Evolutionary conservation across 2,888 invertebrate species (phyloP).

Genomic region (Entomobrya multifasciata): DNA sequence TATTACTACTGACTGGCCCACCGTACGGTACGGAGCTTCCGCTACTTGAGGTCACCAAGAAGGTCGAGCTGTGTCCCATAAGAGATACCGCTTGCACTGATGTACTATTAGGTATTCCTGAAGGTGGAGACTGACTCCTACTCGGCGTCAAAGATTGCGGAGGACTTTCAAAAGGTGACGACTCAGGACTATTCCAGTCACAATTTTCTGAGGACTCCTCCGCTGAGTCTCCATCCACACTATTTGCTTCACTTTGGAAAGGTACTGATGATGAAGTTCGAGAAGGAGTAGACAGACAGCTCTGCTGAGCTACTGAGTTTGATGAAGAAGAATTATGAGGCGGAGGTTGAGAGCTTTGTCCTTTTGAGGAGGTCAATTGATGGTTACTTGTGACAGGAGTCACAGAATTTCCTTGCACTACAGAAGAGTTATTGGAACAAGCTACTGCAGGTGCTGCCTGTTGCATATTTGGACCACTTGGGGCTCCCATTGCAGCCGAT

Average conservation of each 20-base stretch:
- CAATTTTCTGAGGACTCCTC: conserved; percentile 76
- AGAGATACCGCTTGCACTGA: conserved; percentile 63
- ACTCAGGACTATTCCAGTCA: conserved; percentile 85
- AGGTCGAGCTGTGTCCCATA: conserved; percentile 61
- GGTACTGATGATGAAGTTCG: conserved; percentile 71
- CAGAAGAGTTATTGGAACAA: conserved; percentile 19
- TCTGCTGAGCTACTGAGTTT: conserved; percentile 72
- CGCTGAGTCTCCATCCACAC: conserved; percentile 76
- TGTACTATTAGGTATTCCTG: conserved; percentile 68
- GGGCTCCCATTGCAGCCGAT: conserved; percentile 46
- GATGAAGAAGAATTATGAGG: conserved; percentile 55
- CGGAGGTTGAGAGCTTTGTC: conserved; percentile 42
- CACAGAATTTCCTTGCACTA: conserved; percentile 17
- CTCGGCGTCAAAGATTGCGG: conserved; percentile 85
- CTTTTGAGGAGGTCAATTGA: conserved; percentile 40
- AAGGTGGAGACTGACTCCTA: conserved; percentile 86
- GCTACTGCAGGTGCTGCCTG: conserved; percentile 29
- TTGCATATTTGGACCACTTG: conserved; percentile 54
- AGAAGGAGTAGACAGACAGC: conserved; percentile 69
- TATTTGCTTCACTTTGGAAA: conserved; percentile 76
- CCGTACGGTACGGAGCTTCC: conserved; percentile 57
- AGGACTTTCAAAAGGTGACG: conserved; percentile 84
- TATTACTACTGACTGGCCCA: conserved; percentile 43
- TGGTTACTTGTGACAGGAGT: conserved; percentile 27
- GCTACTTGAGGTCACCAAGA: conserved; percentile 63